These are phyloP conservation scores for Circaetus gallicus DNA, from an alignment of 2,113 vertebrate species.

Conservation along the genomic window DNA sequence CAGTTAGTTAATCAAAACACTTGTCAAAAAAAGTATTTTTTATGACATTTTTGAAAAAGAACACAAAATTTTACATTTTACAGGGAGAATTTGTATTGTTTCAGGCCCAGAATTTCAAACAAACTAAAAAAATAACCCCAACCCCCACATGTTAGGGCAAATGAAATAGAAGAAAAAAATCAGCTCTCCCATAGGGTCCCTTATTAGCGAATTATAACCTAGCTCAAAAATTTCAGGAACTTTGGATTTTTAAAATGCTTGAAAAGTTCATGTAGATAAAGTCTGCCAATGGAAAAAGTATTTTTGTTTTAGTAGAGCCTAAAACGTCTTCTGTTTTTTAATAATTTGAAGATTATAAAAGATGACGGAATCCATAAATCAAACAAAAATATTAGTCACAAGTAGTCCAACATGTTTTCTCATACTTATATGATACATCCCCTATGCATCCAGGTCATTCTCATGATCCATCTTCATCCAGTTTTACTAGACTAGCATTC, in stretches of 20 bases:
- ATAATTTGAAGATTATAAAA: not conserved
- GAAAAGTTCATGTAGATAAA: not conserved
- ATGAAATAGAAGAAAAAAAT: not conserved
- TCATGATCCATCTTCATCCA: not conserved
- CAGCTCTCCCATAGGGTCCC: not conserved
- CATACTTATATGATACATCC: not conserved
- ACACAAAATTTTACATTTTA: not conserved
- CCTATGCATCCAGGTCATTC: not conserved
- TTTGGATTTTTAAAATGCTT: not conserved
- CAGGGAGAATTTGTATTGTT: not conserved
- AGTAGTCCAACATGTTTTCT: not conserved
- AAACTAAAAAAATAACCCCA: not conserved
- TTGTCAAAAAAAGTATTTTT: not conserved
- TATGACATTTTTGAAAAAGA: not conserved
- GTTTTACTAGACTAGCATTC: not conserved
- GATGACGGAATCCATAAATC: constrained; percentile 10
- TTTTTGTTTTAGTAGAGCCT: not conserved
- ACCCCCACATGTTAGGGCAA: not conserved
- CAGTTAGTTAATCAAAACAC: not conserved
- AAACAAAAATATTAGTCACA: not conserved
- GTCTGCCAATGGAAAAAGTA: not conserved
- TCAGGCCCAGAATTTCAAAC: not conserved
- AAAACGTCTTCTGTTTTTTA: not conserved
- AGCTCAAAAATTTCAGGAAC: not conserved
- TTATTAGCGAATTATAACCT: not conserved